Evolutionary conservation across 2,797 vertebrate genomes (phyloP).

Genomic region (Rhinoraja longicauda): DNA sequence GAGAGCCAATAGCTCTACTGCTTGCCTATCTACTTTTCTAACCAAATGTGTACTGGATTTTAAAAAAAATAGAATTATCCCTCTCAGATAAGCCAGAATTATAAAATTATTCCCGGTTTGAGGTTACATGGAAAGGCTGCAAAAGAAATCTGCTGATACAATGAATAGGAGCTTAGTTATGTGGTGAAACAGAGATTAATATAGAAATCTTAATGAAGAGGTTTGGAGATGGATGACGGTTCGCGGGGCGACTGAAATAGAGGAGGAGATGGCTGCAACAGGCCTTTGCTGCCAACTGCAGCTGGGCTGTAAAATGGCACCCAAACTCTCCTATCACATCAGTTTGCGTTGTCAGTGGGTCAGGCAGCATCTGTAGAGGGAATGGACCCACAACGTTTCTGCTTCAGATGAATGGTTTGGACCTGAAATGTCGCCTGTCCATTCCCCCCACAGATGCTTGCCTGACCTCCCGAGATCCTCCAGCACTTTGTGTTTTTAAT

Average conservation of each 20-base stretch:
- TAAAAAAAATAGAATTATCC: neutral
- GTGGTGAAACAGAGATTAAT: neutral
- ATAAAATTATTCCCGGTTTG: neutral
- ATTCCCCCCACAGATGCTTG: too few species aligned
- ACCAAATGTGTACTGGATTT: neutral
- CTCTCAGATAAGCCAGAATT: neutral
- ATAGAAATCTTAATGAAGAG: neutral
- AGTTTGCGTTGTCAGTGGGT: too few species aligned
- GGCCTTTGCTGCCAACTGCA: too few species aligned
- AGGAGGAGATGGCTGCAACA: too few species aligned
- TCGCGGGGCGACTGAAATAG: neutral
- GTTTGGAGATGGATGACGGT: neutral
- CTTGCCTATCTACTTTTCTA: neutral
- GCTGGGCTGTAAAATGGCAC: too few species aligned
- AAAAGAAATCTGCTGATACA: neutral
- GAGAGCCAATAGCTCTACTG: neutral
- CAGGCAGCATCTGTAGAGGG: too few species aligned
- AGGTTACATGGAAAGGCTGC: neutral
- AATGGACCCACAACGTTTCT: too few species aligned
- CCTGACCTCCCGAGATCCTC: too few species aligned
- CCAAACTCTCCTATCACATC: too few species aligned
- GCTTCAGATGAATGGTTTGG: too few species aligned
- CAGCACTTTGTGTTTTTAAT: too few species aligned
- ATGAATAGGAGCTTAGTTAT: neutral
- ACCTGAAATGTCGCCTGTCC: too few species aligned